Conservation (phyloP, 2,113 vertebrate species). For the Barnardius zonarius region DNA sequence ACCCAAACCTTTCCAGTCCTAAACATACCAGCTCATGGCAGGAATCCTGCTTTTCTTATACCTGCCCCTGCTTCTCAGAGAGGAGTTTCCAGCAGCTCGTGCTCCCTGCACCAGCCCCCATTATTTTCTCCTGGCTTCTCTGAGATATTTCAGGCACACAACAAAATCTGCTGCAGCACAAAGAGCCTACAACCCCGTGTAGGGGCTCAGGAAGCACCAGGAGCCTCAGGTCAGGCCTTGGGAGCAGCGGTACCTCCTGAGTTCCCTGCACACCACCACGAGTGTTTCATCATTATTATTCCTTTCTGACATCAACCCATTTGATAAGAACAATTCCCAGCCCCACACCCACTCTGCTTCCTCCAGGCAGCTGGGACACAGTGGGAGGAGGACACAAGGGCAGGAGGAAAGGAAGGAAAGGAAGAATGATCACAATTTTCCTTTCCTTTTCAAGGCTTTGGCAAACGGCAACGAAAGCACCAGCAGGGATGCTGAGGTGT, state of each 20-base stretch:
- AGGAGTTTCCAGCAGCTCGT: not conserved
- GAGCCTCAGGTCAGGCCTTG: not conserved
- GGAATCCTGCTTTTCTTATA: not conserved
- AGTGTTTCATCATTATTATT: constrained; percentile 5
- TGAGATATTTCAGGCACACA: not conserved
- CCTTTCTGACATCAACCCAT: not conserved
- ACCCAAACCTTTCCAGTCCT: constrained; percentile 8
- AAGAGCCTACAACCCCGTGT: not conserved
- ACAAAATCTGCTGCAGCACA: not conserved
- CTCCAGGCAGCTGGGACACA: not conserved
- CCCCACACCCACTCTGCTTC: constrained; percentile 26
- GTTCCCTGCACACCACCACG: not conserved
- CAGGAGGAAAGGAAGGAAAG: constrained; percentile 5
- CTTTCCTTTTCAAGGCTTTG: constrained; percentile 20
- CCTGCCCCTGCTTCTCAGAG: not conserved
- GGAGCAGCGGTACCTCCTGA: not conserved
- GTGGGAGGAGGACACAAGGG: not conserved
- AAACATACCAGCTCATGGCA: not conserved
- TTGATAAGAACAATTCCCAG: constrained; percentile 38
- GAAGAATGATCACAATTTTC: constrained; percentile 28
- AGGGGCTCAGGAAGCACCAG: not conserved
- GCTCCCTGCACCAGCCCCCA: rapidly evolving
- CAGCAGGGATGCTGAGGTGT: not conserved
- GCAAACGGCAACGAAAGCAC: not conserved
- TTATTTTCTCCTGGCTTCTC: not conserved